A percentile compares a stretch with the other conserved stretches of the same genome.
phyloP scores from a whole-genome alignment of 2,888 invertebrate genomes.

The Hirtodrosophila trivittata region DNA sequence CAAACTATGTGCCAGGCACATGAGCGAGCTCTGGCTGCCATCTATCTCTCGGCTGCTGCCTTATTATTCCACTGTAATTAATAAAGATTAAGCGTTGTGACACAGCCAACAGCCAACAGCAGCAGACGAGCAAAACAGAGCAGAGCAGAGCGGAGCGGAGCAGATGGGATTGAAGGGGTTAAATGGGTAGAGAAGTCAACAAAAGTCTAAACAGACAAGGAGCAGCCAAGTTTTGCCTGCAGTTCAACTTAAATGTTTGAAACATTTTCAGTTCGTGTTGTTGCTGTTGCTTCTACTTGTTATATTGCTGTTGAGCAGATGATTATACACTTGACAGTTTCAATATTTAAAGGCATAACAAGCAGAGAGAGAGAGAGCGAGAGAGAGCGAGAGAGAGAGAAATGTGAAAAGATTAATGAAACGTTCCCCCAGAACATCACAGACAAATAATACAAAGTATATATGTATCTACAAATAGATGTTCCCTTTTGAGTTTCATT shows the following conservation, averaged over 20 bases:
- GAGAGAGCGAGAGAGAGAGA: conserved; percentile 18
- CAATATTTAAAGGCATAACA: conserved; percentile 68
- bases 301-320: conserved; percentile 34
- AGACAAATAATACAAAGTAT: conserved; percentile 1
- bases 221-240: conserved; percentile 43
- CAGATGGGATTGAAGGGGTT: not conserved
- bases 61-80: conserved; percentile 82
- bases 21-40: conserved; percentile 44
- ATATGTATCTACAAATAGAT: not conserved
- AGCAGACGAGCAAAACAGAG: conserved; percentile 1
- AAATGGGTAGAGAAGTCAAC: conserved; percentile 19
- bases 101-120: conserved; percentile 58
- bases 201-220: conserved; percentile 39
- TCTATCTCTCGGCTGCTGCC: conserved; percentile 56
- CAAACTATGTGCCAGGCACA: conserved; percentile 51
- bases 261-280: conserved; percentile 58
- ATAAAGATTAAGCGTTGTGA: conserved; percentile 82
- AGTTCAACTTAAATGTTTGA: conserved; percentile 48
- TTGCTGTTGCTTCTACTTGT: conserved; percentile 9
- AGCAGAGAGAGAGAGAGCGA: conserved; percentile 44
- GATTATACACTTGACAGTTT: conserved; percentile 72
- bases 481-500: not conserved
- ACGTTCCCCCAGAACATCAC: conserved; percentile 21
- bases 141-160: not conserved
- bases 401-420: conserved; percentile 64